These are phyloP conservation scores for Sesia apiformis DNA, from an alignment of 2,888 invertebrate species.

Conservation along the genomic window DNA sequence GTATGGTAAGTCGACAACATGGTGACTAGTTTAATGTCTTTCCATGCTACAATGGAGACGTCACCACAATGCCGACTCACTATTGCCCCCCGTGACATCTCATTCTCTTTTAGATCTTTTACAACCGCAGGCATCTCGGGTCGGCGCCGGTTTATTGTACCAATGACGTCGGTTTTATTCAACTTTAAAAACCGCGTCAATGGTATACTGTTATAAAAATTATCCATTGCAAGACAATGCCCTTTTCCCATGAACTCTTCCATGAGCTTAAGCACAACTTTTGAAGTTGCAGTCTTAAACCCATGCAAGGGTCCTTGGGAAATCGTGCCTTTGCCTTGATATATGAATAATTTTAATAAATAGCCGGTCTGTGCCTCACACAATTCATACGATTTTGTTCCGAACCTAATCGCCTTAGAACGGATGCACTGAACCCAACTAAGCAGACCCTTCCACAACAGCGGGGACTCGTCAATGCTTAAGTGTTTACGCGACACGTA, in stretches of 20 bases:
- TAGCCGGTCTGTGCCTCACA: conserved; percentile 12
- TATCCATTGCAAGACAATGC: conserved; percentile 11
- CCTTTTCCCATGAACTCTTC: conserved; percentile 7
- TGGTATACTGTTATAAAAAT: conserved; percentile 9
- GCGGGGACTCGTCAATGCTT: conserved; percentile 12
- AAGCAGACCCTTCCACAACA: conserved; percentile 13
- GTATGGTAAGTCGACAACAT: conserved; percentile 7
- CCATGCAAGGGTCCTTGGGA: conserved; percentile 6
- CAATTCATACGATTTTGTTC: conserved; percentile 11
- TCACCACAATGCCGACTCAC: conserved; percentile 7
- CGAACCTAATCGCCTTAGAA: conserved; percentile 12
- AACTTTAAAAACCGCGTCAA: conserved; percentile 8
- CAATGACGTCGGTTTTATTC: conserved; percentile 7
- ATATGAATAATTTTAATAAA: conserved; percentile 7
- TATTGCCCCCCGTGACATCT: conserved; percentile 4
- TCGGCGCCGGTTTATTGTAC: conserved; percentile 6
- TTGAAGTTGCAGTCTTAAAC: conserved; percentile 11
- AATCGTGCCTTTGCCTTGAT: conserved; percentile 8
- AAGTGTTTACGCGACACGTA: conserved; percentile 7
- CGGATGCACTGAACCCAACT: conserved; percentile 13
- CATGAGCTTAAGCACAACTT: conserved; percentile 8
- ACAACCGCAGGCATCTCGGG: background rate
- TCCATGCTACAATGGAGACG: conserved; percentile 9
- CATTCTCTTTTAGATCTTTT: conserved; percentile 2
- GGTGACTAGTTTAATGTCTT: conserved; percentile 11